phyloP scores from a whole-genome alignment of 2,113 vertebrate species.

The Calidris pygmaea region DNA sequence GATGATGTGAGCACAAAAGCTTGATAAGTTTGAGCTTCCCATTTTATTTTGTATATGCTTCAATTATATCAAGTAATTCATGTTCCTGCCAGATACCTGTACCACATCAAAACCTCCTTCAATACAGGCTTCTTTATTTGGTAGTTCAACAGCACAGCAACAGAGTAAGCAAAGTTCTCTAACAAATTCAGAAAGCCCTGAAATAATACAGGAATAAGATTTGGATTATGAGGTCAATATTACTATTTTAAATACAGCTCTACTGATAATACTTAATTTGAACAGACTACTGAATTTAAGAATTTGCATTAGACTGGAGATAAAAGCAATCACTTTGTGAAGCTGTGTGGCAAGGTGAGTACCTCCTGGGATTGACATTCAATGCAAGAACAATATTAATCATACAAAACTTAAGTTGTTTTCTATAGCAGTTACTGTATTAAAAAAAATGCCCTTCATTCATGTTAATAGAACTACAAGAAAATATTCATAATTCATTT shows the following conservation, averaged over 20 bases:
- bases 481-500: background rate
- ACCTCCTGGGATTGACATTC: background rate
- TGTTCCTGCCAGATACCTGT: background rate
- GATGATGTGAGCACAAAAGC: background rate
- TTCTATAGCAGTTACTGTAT: background rate
- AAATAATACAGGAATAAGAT: background rate
- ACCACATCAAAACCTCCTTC: background rate
- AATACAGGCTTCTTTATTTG: background rate
- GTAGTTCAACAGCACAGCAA: background rate
- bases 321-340: background rate
- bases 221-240: background rate
- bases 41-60: background rate
- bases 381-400: background rate
- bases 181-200: background rate
- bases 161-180: background rate
- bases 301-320: background rate
- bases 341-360: background rate
- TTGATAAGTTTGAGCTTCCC: background rate
- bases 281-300: background rate
- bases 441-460: conserved; percentile 13
- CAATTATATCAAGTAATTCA: background rate
- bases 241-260: conserved; percentile 15
- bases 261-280: background rate
- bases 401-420: conserved; percentile 31
- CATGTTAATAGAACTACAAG: background rate